Conservation (phyloP, 2,113 vertebrate species). For the Lontra canadensis region DNA sequence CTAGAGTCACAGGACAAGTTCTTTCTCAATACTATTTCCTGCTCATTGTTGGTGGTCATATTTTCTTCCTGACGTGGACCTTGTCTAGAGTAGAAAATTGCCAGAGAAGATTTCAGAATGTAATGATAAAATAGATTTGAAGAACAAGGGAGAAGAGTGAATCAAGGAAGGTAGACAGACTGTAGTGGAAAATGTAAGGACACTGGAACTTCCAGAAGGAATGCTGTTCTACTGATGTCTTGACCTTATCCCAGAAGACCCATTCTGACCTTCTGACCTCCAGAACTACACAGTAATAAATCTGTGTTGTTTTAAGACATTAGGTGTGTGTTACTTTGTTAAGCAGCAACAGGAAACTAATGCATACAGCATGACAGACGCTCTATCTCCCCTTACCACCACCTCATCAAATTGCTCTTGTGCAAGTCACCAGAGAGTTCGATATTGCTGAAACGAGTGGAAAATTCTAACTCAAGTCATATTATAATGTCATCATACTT, state of each 20-base stretch:
- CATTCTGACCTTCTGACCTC: background rate
- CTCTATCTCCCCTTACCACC: background rate
- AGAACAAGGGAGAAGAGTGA: background rate
- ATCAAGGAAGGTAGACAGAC: background rate
- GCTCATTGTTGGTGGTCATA: background rate
- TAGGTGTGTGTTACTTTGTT: background rate
- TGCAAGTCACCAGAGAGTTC: background rate
- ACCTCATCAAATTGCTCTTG: background rate
- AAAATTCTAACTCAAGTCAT: background rate
- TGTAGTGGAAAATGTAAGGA: background rate
- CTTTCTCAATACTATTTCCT: background rate
- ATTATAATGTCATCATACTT: background rate
- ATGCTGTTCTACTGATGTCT: background rate
- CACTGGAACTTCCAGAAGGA: background rate
- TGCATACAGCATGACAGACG: background rate
- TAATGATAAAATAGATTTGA: background rate
- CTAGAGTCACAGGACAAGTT: background rate
- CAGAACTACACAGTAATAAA: background rate
- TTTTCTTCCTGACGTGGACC: background rate
- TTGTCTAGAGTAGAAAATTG: background rate
- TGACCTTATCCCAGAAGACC: background rate
- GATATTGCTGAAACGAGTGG: background rate
- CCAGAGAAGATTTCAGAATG: constrained; percentile 25
- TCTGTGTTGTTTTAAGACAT: background rate
- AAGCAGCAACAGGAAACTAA: background rate